Evolutionary conservation across 2,888 invertebrate genomes (phyloP).

Genomic region (Gandaritis pyraliata): DNA sequence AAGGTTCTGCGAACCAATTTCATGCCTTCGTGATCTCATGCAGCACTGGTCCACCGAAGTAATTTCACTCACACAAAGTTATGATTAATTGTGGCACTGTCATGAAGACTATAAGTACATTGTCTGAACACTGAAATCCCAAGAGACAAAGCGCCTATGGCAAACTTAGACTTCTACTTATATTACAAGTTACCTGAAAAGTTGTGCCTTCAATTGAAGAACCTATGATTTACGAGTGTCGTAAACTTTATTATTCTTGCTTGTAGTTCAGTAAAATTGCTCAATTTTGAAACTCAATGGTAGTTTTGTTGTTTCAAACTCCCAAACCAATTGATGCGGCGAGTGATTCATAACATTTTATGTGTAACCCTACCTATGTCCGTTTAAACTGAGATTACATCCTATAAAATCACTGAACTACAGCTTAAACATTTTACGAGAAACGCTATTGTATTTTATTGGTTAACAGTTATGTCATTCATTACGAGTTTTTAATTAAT

Average conservation of each 20-base stretch:
- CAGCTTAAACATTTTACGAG: slow-evolving; percentile 54
- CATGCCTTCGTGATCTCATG: slow-evolving; percentile 79
- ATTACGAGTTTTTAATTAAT: slow-evolving; percentile 69
- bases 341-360: slow-evolving; percentile 63
- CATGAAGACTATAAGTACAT: slow-evolving; percentile 66
- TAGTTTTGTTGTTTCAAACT: slow-evolving; percentile 50
- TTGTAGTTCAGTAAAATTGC: too few species aligned
- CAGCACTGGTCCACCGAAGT: slow-evolving; percentile 74
- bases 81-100: slow-evolving; percentile 83
- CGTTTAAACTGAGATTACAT: slow-evolving; percentile 55
- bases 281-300: too few species aligned
- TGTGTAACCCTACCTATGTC: slow-evolving; percentile 53
- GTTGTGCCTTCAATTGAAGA: too few species aligned
- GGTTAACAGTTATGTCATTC: slow-evolving; percentile 58
- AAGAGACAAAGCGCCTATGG: slow-evolving; percentile 46
- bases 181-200: too few species aligned
- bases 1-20: slow-evolving; percentile 79
- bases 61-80: slow-evolving; percentile 82
- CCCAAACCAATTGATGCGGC: slow-evolving; percentile 53
- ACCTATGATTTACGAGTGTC: too few species aligned
- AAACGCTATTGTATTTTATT: slow-evolving; percentile 61
- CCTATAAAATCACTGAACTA: slow-evolving; percentile 57
- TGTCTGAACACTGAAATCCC: slow-evolving; percentile 50
- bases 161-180: too few species aligned
- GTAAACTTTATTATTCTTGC: too few species aligned